Percentiles rank a stretch among this genome's conserved stretches.
phyloP scores from a whole-genome alignment of 2,888 invertebrate species.

The Heliconius sara region DNA sequence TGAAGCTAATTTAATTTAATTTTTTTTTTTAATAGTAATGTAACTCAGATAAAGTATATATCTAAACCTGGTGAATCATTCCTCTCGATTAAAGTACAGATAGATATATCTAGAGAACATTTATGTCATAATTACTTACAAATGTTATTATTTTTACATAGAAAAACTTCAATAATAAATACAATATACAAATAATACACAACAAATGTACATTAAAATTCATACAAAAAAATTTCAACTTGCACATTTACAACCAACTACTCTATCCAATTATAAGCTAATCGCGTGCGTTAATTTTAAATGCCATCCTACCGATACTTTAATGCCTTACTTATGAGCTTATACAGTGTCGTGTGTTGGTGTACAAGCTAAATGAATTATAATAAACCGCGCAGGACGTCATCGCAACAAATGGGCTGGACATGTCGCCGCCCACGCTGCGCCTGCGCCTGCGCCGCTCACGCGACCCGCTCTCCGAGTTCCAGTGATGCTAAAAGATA shows the following conservation, averaged over 20 bases:
- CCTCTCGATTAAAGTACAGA: background rate
- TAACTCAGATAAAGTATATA: too few species aligned
- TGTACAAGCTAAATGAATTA: slow-evolving; percentile 79
- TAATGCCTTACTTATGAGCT: slow-evolving; percentile 41
- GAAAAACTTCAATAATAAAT: too few species aligned
- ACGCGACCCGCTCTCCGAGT: slow-evolving; percentile 45
- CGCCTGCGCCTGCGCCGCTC: slow-evolving; percentile 51
- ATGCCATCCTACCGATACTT: slow-evolving; percentile 35
- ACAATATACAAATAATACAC: background rate
- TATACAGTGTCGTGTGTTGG: slow-evolving; percentile 50
- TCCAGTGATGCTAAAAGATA: slow-evolving; percentile 52
- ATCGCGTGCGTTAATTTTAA: slow-evolving; percentile 28
- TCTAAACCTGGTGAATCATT: too few species aligned
- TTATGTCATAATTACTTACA: background rate
- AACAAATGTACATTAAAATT: background rate
- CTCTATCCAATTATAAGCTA: background rate
- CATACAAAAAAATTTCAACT: background rate
- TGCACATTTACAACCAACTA: background rate
- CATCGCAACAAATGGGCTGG: slow-evolving; percentile 77
- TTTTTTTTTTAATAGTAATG: too few species aligned
- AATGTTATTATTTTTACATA: background rate
- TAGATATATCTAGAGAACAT: background rate
- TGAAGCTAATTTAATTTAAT: too few species aligned
- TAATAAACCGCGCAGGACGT: slow-evolving; percentile 74
- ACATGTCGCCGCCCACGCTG: slow-evolving; percentile 72